Evolutionary conservation across 2,797 vertebrate genomes (phyloP).

Genomic region (Saxicola maurus): DNA sequence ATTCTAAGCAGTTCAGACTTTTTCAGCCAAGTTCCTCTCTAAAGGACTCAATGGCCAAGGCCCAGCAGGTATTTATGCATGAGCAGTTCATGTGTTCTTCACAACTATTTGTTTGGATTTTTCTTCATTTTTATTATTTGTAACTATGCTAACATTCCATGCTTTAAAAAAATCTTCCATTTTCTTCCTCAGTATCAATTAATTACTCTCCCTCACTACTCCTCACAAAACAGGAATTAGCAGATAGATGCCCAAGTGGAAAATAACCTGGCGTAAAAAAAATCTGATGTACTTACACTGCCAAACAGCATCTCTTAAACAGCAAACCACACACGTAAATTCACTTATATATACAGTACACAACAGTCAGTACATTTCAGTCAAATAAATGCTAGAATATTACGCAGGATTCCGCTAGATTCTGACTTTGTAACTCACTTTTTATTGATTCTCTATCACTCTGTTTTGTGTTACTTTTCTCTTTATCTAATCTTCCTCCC

Average conservation of each 20-base stretch:
- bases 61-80: background rate
- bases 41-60: background rate
- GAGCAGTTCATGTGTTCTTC: accelerated
- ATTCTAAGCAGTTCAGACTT: background rate
- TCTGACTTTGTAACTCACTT: background rate
- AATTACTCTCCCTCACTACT: background rate
- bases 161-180: accelerated
- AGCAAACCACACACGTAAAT: background rate
- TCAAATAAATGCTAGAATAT: background rate
- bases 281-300: background rate
- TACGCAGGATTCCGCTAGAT: background rate
- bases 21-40: background rate
- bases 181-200: background rate
- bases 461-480: background rate
- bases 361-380: background rate
- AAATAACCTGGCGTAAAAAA: background rate
- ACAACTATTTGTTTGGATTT: background rate
- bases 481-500: background rate
- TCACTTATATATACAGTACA: background rate
- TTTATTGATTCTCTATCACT: background rate
- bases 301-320: background rate
- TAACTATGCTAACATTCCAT: background rate
- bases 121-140: background rate
- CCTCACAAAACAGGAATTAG: background rate
- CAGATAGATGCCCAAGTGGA: background rate